Percentiles rank a stretch among this genome's conserved stretches.
Evolutionary conservation across 2,888 invertebrate species (phyloP).

Genomic region (Protodeltote pygarga): DNA sequence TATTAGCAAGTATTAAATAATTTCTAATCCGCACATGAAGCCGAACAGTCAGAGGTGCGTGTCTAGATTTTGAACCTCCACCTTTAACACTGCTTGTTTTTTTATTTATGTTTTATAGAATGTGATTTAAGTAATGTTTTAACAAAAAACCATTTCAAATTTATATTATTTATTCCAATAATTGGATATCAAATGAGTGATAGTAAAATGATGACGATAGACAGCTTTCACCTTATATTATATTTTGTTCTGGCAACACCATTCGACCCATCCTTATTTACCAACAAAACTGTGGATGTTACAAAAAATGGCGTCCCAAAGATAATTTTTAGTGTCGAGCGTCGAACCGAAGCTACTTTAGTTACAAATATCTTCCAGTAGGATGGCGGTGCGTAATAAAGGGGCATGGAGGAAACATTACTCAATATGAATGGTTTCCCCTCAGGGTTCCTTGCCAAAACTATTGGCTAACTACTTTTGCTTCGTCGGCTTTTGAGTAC

Average conservation of each 20-base stretch:
- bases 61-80: no score
- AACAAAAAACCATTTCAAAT: no score
- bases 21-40: no score
- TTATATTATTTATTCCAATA: no score
- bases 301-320: slow-evolving; percentile 42
- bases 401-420: slow-evolving; percentile 74
- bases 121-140: no score
- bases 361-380: slow-evolving; percentile 66
- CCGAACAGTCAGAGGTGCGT: no score
- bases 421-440: slow-evolving; percentile 79
- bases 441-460: slow-evolving; percentile 66
- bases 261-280: slow-evolving; percentile 15
- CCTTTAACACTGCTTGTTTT: no score
- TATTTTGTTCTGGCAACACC: background rate
- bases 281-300: slow-evolving; percentile 20
- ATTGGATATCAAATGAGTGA: no score
- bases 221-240: no score
- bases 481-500: slow-evolving; percentile 54
- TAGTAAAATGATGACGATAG: no score
- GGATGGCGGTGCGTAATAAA: slow-evolving; percentile 67
- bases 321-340: slow-evolving; percentile 59
- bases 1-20: no score
- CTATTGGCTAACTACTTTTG: slow-evolving; percentile 71
- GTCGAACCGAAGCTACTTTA: slow-evolving; percentile 63
- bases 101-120: no score